A percentile compares a stretch with the other conserved stretches of the same genome.
Conservation (phyloP, 2,888 invertebrate genomes). For the Ectemnius cavifrons region DNA sequence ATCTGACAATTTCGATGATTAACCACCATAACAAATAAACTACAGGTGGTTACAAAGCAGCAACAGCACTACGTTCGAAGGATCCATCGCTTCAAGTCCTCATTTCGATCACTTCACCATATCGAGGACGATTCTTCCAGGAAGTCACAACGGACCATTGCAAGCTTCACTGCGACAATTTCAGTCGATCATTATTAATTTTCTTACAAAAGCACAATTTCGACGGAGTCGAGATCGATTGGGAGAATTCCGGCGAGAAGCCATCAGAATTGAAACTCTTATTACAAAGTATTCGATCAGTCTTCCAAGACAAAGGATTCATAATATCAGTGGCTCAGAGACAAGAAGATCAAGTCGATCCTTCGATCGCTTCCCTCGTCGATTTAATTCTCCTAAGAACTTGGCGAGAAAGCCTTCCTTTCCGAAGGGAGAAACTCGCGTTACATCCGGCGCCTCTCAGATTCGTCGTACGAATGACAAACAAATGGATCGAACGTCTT, state of each 20-base stretch:
- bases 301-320: constrained; percentile 80
- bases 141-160: constrained; percentile 26
- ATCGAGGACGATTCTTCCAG: constrained; percentile 25
- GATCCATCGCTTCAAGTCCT: constrained; percentile 85
- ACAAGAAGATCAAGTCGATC: constrained; percentile 84
- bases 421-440: constrained; percentile 60
- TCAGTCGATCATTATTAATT: constrained; percentile 83
- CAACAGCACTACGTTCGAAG: constrained; percentile 83
- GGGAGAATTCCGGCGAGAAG: constrained; percentile 36
- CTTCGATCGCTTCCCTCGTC: constrained; percentile 81
- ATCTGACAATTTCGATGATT: neutral
- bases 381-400: constrained; percentile 86
- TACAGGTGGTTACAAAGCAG: constrained; percentile 86
- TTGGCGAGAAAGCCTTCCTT: constrained; percentile 76
- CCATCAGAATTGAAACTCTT: constrained; percentile 28
- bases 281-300: constrained; percentile 4
- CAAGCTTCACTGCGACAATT: constrained; percentile 77
- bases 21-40: neutral
- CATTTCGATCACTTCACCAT: constrained; percentile 81
- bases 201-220: constrained; percentile 85
- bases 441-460: constrained; percentile 69
- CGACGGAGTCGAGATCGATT: constrained; percentile 90
- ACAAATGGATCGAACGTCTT: constrained; percentile 70
- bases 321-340: constrained; percentile 81
- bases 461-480: constrained; percentile 57